Evolutionary conservation across 2,797 vertebrate genomes (phyloP).

Genomic region (Gymnodraco acuticeps): DNA sequence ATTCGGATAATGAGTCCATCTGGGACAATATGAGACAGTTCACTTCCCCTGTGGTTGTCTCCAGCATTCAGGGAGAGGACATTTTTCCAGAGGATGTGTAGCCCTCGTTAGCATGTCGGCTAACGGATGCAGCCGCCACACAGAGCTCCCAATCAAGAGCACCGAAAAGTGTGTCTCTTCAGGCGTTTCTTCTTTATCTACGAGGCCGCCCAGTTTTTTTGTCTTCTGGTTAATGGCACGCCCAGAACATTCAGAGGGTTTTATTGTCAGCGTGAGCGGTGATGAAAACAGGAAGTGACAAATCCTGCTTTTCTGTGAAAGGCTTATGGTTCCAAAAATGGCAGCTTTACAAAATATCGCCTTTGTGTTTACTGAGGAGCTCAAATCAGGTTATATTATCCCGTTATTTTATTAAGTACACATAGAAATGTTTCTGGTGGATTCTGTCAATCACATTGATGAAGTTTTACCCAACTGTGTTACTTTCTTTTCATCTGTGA

Average conservation of each 20-base stretch:
- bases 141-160: constrained; percentile 25
- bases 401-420: neutral
- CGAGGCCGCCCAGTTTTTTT: constrained; percentile 14
- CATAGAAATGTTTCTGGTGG: neutral
- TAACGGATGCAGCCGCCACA: neutral
- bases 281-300: constrained; percentile 54
- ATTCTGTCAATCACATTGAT: neutral
- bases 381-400: neutral
- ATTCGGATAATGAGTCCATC: constrained; percentile 78
- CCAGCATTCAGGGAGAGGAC: constrained; percentile 58
- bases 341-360: constrained; percentile 25
- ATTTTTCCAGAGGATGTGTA: constrained; percentile 49
- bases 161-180: constrained; percentile 16
- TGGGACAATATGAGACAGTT: constrained; percentile 75
- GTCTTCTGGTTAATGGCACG: constrained; percentile 10
- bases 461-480: neutral
- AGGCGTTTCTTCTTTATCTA: constrained; percentile 34
- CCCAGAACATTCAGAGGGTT: constrained; percentile 5
- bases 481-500: neutral
- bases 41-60: constrained; percentile 64
- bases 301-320: constrained; percentile 31
- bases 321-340: constrained; percentile 12
- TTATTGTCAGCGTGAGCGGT: constrained; percentile 2
- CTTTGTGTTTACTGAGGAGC: neutral
- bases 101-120: constrained; percentile 52